Evolutionary conservation across 2,797 vertebrate species (phyloP).

Genomic region (Fundulus diaphanus): DNA sequence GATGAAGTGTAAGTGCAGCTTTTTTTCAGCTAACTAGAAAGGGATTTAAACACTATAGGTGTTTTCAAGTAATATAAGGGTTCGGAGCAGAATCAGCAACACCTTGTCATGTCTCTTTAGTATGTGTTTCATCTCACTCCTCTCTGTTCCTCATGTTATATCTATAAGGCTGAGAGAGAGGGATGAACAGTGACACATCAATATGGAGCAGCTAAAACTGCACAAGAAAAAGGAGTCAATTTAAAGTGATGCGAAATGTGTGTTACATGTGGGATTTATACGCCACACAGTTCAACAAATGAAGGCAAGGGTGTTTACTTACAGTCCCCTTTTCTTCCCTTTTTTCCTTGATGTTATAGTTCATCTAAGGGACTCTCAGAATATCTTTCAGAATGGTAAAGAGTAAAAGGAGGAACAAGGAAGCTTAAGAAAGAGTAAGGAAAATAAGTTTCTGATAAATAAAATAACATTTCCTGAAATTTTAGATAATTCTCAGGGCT

Average conservation of each 20-base stretch:
- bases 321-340: background rate
- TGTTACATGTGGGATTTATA: background rate
- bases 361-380: background rate
- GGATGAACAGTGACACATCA: background rate
- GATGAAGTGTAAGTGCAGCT: background rate
- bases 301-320: background rate
- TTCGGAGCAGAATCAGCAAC: background rate
- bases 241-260: background rate
- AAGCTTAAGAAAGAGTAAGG: background rate
- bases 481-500: background rate
- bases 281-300: background rate
- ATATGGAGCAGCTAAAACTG: background rate
- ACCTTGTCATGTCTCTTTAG: background rate
- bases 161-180: background rate
- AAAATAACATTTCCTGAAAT: background rate
- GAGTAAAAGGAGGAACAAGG: background rate
- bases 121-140: background rate
- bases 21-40: no score
- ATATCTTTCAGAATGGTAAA: background rate
- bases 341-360: background rate
- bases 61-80: background rate
- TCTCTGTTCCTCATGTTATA: background rate
- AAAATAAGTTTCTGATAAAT: background rate
- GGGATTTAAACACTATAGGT: background rate
- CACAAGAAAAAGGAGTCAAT: background rate